Evolutionary conservation across 2,888 invertebrate genomes (phyloP).

Genomic region (Chymomyza fuscimana): DNA sequence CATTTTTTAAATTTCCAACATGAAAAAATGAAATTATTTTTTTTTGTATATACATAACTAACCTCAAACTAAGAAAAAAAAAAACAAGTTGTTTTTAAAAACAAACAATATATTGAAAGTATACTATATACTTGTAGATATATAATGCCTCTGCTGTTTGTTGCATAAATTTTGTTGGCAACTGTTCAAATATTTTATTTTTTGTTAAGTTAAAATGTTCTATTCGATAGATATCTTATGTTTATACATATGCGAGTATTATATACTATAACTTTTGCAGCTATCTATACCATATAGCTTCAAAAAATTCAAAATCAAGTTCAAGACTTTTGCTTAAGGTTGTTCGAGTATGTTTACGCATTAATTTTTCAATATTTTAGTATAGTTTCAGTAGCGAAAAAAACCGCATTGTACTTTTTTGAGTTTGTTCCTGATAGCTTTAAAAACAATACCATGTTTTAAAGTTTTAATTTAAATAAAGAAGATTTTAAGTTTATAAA

Average conservation of each 20-base stretch:
- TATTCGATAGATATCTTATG: slow-evolving; percentile 39
- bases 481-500: too few relatives aligned
- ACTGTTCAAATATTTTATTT: slow-evolving; percentile 61
- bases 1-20: slow-evolving; percentile 24
- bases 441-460: too few relatives aligned
- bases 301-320: slow-evolving; percentile 55
- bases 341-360: slow-evolving; percentile 12
- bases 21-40: background rate
- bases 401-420: too few relatives aligned
- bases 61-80: slow-evolving; percentile 22
- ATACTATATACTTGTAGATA: slow-evolving; percentile 9
- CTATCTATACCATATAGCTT: background rate
- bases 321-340: slow-evolving; percentile 51
- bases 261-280: slow-evolving; percentile 3
- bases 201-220: slow-evolving; percentile 50
- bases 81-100: slow-evolving; percentile 43
- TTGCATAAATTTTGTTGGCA: slow-evolving; percentile 70
- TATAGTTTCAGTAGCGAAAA: background rate
- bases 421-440: too few relatives aligned
- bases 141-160: slow-evolving; percentile 33
- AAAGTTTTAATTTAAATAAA: too few relatives aligned
- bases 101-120: slow-evolving; percentile 4
- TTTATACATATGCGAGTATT: background rate
- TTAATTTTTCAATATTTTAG: slow-evolving; percentile 19
- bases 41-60: slow-evolving; percentile 9